Evolutionary conservation across 2,888 invertebrate species (phyloP).

Genomic region (Bruchidius siliquastri): DNA sequence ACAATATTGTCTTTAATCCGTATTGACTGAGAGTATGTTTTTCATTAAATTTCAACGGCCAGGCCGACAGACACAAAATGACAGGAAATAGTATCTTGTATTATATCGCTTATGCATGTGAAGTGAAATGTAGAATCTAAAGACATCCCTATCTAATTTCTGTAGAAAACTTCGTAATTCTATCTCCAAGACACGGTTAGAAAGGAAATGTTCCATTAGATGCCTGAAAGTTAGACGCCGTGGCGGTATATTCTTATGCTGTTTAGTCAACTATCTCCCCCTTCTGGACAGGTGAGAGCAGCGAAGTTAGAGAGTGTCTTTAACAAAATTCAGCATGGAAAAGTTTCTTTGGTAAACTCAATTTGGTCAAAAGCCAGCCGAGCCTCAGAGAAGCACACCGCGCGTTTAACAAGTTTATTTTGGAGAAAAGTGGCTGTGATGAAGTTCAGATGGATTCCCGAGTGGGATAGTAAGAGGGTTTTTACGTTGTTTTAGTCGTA

Average conservation of each 20-base stretch:
- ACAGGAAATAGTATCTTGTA: no score
- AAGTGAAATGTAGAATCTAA: no score
- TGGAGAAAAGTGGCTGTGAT: not conserved
- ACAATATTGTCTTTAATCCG: no score
- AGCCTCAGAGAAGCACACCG: not conserved
- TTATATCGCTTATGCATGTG: no score
- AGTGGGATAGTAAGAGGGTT: not conserved
- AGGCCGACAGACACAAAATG: no score
- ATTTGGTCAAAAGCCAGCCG: not conserved
- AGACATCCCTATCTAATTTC: not conserved
- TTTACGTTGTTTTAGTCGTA: not conserved
- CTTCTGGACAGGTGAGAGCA: not conserved
- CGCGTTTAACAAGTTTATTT: not conserved
- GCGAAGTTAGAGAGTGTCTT: not conserved
- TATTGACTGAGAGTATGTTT: no score
- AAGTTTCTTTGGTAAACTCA: not conserved
- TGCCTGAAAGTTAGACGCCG: not conserved
- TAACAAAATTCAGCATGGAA: not conserved
- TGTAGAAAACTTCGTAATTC: not conserved
- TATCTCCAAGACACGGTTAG: not conserved
- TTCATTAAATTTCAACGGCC: no score
- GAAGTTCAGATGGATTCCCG: not conserved
- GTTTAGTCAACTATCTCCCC: not conserved
- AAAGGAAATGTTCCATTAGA: not conserved
- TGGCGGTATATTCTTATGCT: not conserved